Conservation (phyloP, 2,797 vertebrate species). For the Eidolon dupreanum region DNA sequence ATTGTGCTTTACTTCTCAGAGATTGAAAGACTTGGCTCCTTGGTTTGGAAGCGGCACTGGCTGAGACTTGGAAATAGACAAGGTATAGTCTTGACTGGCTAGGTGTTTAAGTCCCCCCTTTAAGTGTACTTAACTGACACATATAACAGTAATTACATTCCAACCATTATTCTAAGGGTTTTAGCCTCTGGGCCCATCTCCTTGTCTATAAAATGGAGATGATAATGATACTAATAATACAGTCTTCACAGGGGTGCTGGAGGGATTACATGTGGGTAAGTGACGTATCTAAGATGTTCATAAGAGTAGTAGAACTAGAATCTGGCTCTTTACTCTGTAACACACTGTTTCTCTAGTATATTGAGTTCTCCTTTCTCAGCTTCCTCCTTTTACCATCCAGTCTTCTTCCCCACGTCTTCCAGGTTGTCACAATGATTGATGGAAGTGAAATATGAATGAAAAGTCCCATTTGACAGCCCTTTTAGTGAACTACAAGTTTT, state of each 20-base stretch:
- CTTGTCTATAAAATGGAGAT: neutral
- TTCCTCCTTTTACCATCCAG: neutral
- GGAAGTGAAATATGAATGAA: neutral
- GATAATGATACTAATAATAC: neutral
- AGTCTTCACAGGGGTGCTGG: neutral
- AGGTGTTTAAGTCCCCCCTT: neutral
- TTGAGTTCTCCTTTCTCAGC: neutral
- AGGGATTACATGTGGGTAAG: neutral
- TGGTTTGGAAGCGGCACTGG: neutral
- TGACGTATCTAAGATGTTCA: neutral
- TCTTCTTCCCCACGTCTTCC: neutral
- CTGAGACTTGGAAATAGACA: neutral
- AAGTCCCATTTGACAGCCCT: neutral
- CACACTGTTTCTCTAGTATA: neutral
- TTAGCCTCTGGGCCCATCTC: neutral
- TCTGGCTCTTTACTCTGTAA: neutral
- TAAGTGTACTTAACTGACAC: neutral
- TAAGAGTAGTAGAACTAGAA: neutral
- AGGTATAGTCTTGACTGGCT: neutral
- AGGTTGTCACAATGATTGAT: neutral
- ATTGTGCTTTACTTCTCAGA: constrained; percentile 23
- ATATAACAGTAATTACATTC: neutral
- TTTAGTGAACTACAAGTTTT: neutral
- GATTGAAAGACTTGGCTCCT: neutral
- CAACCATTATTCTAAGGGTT: neutral